These are phyloP conservation scores for Callocephalon fimbriatum DNA, from an alignment of 2,113 vertebrate genomes.

Conservation along the genomic window DNA sequence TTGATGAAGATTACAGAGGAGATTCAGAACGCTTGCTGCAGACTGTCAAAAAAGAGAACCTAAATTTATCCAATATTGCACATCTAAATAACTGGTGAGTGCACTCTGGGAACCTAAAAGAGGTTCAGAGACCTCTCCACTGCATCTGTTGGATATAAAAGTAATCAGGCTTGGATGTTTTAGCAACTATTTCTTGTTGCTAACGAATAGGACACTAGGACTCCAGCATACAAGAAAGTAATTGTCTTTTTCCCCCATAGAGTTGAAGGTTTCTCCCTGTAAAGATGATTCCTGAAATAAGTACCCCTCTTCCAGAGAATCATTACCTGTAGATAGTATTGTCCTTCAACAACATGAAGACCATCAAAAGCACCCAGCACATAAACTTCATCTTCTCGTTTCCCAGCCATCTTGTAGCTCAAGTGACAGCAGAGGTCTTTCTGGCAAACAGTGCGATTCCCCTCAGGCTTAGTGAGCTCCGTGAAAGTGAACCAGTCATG, in stretches of 20 bases:
- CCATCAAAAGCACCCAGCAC: slow-evolving; percentile 72
- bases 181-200: background rate
- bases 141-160: background rate
- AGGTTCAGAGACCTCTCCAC: background rate
- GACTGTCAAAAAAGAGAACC: background rate
- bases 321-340: slow-evolving; percentile 77
- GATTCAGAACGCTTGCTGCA: background rate
- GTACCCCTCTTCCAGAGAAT: background rate
- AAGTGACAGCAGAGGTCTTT: slow-evolving; percentile 76
- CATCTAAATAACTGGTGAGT: background rate
- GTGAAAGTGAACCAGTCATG: slow-evolving; percentile 70
- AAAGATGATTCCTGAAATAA: background rate
- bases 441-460: slow-evolving; percentile 67
- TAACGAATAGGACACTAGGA: background rate
- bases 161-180: background rate
- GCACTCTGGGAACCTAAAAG: background rate
- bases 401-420: slow-evolving; percentile 62
- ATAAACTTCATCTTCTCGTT: slow-evolving; percentile 63
- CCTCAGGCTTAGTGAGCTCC: slow-evolving; percentile 21
- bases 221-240: background rate
- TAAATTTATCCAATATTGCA: background rate
- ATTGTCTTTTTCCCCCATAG: background rate
- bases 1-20: background rate
- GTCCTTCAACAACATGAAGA: slow-evolving; percentile 70
- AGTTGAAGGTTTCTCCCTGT: background rate